Evolutionary conservation across 2,888 invertebrate genomes (phyloP).

Genomic region (Parnassius glacialis): DNA sequence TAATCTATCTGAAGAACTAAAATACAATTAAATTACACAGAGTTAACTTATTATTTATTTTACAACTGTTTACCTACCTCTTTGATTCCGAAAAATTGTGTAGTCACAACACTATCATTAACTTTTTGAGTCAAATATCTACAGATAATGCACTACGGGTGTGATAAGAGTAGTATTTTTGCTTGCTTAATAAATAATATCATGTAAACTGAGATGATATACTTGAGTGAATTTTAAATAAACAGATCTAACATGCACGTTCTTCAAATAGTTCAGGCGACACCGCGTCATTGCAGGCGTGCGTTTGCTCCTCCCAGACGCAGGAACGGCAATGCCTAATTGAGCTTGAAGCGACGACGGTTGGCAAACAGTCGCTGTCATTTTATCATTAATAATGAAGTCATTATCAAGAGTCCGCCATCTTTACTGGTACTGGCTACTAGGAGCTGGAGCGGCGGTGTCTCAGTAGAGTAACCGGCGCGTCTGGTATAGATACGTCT

Average conservation of each 20-base stretch:
- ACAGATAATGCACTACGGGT: no score
- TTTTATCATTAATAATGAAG: constrained; percentile 68
- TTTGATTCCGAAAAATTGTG: background rate
- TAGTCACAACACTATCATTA: no score
- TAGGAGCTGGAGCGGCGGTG: constrained; percentile 51
- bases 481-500: constrained; percentile 28
- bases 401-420: constrained; percentile 64
- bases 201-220: constrained; percentile 1
- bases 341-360: constrained; percentile 32
- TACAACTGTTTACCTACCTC: no score
- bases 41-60: no score
- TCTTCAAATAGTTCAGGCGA: background rate
- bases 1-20: no score
- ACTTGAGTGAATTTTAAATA: constrained; percentile 9
- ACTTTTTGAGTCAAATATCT: no score
- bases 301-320: constrained; percentile 14
- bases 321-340: constrained; percentile 18
- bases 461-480: constrained; percentile 51
- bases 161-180: constrained; percentile 14
- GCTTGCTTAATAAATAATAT: constrained; percentile 22
- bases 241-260: constrained; percentile 9
- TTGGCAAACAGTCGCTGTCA: constrained; percentile 50
- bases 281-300: constrained; percentile 6
- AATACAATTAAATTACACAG: no score
- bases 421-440: constrained; percentile 35